Evolutionary conservation across 2,113 vertebrate species (phyloP), one percentile per base, ranked within the genome.

Genomic region (Corythoichthys haematopterus): DNA sequence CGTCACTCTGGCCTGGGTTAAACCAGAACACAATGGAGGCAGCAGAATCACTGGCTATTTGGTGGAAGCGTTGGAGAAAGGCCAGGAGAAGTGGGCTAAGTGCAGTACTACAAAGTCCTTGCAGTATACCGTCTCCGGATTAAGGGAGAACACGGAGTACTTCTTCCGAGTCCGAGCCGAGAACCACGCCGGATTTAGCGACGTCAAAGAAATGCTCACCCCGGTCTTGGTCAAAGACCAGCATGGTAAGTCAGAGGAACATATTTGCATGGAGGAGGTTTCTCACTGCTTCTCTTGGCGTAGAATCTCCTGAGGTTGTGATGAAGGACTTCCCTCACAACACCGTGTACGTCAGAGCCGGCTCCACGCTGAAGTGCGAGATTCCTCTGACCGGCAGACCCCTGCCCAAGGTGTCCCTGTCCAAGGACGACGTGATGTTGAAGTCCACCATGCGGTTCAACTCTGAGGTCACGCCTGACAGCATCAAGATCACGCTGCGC

Each of bases 371-470:
- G 2, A 98, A 98, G 86, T 94, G 95, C 87, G 97, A 98, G 84
- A 98, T 99, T 77, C 97, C 95, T 16, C 75, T 99, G 84, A 93
- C 90, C 68, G 97, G 97, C 80, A 92, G 91, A 81, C 97, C 97
- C 58, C 50, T 95, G 68, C 97, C 97, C 66, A 98, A 98, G 84
- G 92, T 98, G 64, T 91, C 90, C 15, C 87, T 98, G 69, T 94
- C 93, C 68, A 97, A 93, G 91, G 94, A 96, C 48, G 91, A 95
- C 69, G 76, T 93, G 51, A 52, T 85, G 57, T 78, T 98, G 63
- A 99, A 95, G 86, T 92, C 94, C 71, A 98, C 97, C 59, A 94
- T 97, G 92, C 95, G 97, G 81, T 98, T 99, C 84, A 94, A 99
- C 79, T 94, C 92, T 71, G 96, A 99, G 85, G 90, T 92, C 45